Percentiles rank a stretch among this genome's conserved stretches.
Evolutionary conservation across 2,113 vertebrate genomes (phyloP).

Genomic region (Desmodus rotundus): DNA sequence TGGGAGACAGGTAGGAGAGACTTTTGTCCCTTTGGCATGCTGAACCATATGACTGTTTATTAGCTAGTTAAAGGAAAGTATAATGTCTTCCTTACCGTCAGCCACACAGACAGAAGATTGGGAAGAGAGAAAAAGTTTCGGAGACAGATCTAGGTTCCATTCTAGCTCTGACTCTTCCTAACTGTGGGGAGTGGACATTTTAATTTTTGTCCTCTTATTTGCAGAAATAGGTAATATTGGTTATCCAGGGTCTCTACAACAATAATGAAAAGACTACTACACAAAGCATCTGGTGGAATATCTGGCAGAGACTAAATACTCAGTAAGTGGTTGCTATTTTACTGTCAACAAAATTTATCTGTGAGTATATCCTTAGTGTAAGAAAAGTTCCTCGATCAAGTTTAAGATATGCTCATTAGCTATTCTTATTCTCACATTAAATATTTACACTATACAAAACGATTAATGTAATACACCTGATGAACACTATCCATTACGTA

Average conservation of each 20-base stretch:
- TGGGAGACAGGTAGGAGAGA: not conserved
- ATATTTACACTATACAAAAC: constrained; percentile 26
- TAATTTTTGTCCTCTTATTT: not conserved
- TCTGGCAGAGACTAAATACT: not conserved
- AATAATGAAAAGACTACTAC: constrained; percentile 26
- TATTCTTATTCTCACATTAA: not conserved
- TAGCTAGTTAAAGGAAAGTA: not conserved
- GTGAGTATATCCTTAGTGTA: not conserved
- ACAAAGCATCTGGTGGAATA: constrained; percentile 27
- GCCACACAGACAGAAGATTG: not conserved
- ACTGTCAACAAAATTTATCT: constrained; percentile 15
- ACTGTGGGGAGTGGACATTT: not conserved
- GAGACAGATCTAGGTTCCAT: not conserved
- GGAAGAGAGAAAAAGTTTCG: not conserved
- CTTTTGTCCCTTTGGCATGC: not conserved
- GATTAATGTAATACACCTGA: constrained; percentile 6
- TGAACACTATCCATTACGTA: not conserved
- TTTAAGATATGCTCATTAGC: not conserved
- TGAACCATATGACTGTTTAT: not conserved
- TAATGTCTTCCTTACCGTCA: not conserved
- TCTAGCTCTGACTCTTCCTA: not conserved
- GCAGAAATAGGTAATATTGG: not conserved
- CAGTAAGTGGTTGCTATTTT: not conserved
- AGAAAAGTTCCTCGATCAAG: not conserved
- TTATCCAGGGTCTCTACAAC: not conserved